These are phyloP conservation scores for Oncorhynchus tshawytscha DNA, from an alignment of 2,113 vertebrate species.

Conservation along the genomic window DNA sequence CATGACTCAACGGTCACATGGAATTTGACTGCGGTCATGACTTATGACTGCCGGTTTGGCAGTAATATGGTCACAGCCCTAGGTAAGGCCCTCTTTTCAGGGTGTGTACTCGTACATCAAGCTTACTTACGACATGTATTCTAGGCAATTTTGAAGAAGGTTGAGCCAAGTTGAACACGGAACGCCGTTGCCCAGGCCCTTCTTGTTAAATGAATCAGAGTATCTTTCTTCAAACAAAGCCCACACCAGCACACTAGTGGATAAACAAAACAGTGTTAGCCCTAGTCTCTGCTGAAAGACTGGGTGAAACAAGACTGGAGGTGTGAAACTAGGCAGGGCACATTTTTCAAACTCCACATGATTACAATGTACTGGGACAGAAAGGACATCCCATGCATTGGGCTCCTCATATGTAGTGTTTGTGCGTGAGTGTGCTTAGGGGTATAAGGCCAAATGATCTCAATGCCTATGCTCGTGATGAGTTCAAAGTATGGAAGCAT, in stretches of 20 bases:
- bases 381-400: not conserved
- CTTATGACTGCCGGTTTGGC: too few relatives aligned
- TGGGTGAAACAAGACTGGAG: conserved; percentile 53
- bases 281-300: conserved; percentile 29
- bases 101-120: too few relatives aligned
- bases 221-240: conserved; percentile 38
- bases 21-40: too few relatives aligned
- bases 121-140: too few relatives aligned
- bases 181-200: not conserved
- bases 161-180: too few relatives aligned
- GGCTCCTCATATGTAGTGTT: not conserved
- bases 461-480: too few relatives aligned
- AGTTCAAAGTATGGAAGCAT: not conserved
- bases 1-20: too few relatives aligned
- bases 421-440: not conserved
- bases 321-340: conserved; percentile 56
- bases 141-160: not conserved
- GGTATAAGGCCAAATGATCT: too few relatives aligned
- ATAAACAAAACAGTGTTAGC: not conserved
- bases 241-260: not conserved
- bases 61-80: too few relatives aligned
- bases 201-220: not conserved
- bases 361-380: conserved; percentile 7
- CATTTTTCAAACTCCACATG: conserved; percentile 58
- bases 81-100: too few relatives aligned